Evolutionary conservation across 2,113 vertebrate species (phyloP).

Genomic region (Taxidea taxus): DNA sequence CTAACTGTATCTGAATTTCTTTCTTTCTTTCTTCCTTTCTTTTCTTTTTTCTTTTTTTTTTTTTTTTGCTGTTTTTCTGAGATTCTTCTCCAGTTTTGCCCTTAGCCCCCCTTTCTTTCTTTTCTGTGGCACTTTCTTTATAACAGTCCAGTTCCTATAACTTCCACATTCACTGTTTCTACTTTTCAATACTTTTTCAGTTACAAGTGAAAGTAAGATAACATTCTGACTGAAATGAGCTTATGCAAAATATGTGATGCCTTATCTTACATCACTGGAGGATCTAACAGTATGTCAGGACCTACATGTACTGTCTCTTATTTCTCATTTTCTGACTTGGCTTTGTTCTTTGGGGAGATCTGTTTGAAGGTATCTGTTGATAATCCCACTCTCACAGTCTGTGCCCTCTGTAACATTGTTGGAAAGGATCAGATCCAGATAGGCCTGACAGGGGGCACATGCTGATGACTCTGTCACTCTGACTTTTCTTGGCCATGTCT

Average conservation of each 20-base stretch:
- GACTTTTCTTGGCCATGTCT: neutral
- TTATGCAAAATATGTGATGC: neutral
- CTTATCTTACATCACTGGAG: neutral
- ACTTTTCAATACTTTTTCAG: neutral
- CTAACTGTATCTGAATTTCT: neutral
- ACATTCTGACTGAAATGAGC: neutral
- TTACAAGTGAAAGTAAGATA: neutral
- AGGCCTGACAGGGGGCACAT: fast-evolving
- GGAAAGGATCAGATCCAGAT: neutral
- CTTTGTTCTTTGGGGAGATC: neutral
- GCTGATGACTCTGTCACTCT: neutral
- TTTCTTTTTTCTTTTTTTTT: neutral
- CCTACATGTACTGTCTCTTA: neutral
- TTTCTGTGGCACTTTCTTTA: neutral
- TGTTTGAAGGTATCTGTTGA: neutral
- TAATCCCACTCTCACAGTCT: neutral
- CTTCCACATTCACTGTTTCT: neutral
- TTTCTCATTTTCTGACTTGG: neutral
- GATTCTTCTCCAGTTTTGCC: neutral
- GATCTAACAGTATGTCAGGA: neutral
- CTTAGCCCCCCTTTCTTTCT: neutral
- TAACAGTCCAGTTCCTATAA: neutral
- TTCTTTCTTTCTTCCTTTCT: neutral
- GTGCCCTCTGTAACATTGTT: neutral
- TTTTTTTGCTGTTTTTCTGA: neutral